Conservation (phyloP, 2,888 invertebrate genomes). For the Autographa gamma region DNA sequence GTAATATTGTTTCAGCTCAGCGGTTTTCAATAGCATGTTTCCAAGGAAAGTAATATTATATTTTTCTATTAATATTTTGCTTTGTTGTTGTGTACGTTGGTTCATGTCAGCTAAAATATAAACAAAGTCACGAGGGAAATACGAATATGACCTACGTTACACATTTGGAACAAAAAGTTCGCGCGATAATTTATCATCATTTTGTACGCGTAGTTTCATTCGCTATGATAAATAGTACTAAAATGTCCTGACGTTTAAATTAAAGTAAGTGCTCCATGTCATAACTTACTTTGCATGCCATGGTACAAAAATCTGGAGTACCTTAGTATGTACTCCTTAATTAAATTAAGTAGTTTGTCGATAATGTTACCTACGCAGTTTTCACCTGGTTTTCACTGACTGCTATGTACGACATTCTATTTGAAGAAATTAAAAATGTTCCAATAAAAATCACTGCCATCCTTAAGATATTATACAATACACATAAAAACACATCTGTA, state of each 20-base stretch:
- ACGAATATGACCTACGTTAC: no score
- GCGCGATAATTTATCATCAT: neutral
- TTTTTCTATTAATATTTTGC: neutral
- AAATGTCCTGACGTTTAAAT: neutral
- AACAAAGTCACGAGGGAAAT: no score
- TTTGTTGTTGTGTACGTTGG: neutral
- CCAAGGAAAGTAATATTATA: neutral
- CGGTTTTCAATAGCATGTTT: slow-evolving; percentile 4
- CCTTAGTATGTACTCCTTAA: neutral
- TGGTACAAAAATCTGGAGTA: neutral
- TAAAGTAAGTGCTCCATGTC: neutral
- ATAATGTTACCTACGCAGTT: neutral
- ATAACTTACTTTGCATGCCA: neutral
- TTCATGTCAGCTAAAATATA: no score
- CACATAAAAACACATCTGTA: no score
- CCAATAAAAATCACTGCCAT: no score
- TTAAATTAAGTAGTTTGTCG: neutral
- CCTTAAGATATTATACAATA: no score
- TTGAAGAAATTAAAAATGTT: no score
- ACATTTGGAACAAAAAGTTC: neutral
- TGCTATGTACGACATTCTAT: no score
- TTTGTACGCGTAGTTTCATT: neutral
- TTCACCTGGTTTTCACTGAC: neutral
- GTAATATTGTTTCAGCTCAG: slow-evolving; percentile 1
- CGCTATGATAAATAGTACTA: neutral